These are phyloP conservation scores for Chaenogobius annularis DNA, from an alignment of 2,113 vertebrate genomes.

Conservation along the genomic window DNA sequence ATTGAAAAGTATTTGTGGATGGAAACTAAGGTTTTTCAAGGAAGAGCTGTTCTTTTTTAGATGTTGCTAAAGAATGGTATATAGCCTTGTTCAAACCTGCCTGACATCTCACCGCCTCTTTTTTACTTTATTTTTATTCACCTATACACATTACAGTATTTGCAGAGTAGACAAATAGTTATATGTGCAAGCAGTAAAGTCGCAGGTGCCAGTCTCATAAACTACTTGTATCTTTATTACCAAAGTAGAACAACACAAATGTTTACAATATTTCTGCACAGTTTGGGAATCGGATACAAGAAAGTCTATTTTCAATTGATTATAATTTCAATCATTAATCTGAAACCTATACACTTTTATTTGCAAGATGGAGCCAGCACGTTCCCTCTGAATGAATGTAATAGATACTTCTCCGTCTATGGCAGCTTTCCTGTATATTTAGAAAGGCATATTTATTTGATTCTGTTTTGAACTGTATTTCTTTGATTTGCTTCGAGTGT, in stretches of 20 bases:
- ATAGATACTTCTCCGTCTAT: conserved; percentile 71
- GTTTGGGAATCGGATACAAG: conserved; percentile 40
- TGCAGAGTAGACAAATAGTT: conserved; percentile 29
- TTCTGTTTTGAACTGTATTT: conserved; percentile 53
- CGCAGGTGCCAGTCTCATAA: conserved; percentile 41
- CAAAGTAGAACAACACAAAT: conserved; percentile 71
- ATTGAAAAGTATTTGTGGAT: conserved; percentile 77
- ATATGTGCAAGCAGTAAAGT: conserved; percentile 29
- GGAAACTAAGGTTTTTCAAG: conserved; percentile 81
- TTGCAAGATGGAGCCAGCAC: conserved; percentile 37
- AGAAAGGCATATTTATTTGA: conserved; percentile 63
- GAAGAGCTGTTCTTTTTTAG: conserved; percentile 68
- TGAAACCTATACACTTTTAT: conserved; percentile 36
- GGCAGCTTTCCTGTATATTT: conserved; percentile 74
- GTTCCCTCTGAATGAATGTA: conserved; percentile 80
- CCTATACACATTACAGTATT: conserved; percentile 52
- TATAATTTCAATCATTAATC: conserved; percentile 21
- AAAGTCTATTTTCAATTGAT: conserved; percentile 22
- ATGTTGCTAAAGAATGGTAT: conserved; percentile 63
- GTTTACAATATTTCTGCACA: conserved; percentile 72
- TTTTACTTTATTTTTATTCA: conserved; percentile 36
- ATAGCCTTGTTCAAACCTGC: conserved; percentile 67
- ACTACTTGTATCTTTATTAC: conserved; percentile 63
- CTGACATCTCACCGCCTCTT: conserved; percentile 51
- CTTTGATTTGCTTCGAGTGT: conserved; percentile 63